These are phyloP conservation scores for Artibeus lituratus DNA, from an alignment of 2,797 vertebrate species.

Conservation along the genomic window DNA sequence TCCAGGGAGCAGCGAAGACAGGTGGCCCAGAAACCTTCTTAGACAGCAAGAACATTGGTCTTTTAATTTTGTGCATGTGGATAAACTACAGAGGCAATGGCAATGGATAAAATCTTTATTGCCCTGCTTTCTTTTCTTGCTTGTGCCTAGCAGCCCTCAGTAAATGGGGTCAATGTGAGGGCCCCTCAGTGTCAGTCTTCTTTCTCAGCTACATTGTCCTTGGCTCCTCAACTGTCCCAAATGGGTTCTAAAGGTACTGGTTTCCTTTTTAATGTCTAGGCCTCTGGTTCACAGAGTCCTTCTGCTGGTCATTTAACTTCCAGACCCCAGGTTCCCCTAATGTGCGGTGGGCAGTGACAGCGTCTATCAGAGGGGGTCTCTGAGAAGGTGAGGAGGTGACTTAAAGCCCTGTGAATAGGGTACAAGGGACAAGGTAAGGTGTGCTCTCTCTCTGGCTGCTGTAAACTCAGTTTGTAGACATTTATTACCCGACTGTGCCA, in stretches of 20 bases:
- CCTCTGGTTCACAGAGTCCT: neutral
- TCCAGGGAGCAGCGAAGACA: slow-evolving; percentile 19
- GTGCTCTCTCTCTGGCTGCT: neutral
- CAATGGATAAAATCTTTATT: neutral
- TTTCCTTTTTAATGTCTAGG: neutral
- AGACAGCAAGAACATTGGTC: neutral
- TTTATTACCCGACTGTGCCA: neutral
- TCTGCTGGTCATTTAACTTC: neutral
- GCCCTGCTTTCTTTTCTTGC: neutral
- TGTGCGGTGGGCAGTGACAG: neutral
- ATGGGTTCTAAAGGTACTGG: accelerated
- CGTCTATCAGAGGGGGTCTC: neutral
- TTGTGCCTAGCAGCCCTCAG: neutral
- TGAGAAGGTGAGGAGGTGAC: neutral
- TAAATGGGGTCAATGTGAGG: accelerated
- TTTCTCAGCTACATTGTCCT: neutral
- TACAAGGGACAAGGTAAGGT: neutral
- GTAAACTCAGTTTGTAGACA: neutral
- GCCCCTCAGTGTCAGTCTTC: accelerated
- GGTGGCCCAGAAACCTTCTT: slow-evolving; percentile 51
- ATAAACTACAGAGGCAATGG: neutral
- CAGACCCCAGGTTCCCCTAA: neutral
- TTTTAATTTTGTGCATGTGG: neutral
- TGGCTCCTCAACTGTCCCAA: neutral
- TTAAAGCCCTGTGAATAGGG: neutral